A percentile compares a stretch with the other conserved stretches of the same genome.
Evolutionary conservation across 2,797 vertebrate species (phyloP).

Genomic region (Cheirogaleus major): DNA sequence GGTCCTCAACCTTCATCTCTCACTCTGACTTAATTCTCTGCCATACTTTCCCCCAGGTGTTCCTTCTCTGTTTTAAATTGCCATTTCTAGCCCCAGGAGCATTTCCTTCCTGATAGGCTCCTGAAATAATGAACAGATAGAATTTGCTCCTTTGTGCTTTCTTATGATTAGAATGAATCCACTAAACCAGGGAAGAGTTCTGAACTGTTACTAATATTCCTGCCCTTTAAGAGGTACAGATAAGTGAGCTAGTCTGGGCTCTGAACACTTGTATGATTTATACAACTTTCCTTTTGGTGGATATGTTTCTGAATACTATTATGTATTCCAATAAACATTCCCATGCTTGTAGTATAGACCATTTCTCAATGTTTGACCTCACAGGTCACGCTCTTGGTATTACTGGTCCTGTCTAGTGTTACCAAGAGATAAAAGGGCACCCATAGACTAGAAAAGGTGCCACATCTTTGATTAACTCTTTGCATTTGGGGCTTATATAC

Average conservation of each 20-base stretch:
- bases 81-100: slow-evolving; percentile 63
- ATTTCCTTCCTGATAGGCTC: slow-evolving; percentile 59
- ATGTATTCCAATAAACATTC: not conserved
- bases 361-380: not conserved
- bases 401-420: not conserved
- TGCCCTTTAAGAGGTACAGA: not conserved
- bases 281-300: not conserved
- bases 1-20: slow-evolving; percentile 26
- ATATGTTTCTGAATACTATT: not conserved
- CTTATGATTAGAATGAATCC: slow-evolving; percentile 57
- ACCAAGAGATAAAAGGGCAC: not conserved
- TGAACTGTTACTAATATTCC: not conserved
- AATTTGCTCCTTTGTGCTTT: slow-evolving; percentile 64
- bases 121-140: slow-evolving; percentile 68
- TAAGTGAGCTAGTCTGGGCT: not conserved
- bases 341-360: not conserved
- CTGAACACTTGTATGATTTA: not conserved
- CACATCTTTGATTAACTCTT: not conserved
- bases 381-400: not conserved
- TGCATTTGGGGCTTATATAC: not conserved
- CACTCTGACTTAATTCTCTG: slow-evolving; percentile 37
- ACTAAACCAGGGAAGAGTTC: not conserved
- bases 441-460: not conserved
- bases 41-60: slow-evolving; percentile 35
- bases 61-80: slow-evolving; percentile 64